Evolutionary conservation across 2,113 vertebrate genomes (phyloP).

Genomic region (Petroica traversi): DNA sequence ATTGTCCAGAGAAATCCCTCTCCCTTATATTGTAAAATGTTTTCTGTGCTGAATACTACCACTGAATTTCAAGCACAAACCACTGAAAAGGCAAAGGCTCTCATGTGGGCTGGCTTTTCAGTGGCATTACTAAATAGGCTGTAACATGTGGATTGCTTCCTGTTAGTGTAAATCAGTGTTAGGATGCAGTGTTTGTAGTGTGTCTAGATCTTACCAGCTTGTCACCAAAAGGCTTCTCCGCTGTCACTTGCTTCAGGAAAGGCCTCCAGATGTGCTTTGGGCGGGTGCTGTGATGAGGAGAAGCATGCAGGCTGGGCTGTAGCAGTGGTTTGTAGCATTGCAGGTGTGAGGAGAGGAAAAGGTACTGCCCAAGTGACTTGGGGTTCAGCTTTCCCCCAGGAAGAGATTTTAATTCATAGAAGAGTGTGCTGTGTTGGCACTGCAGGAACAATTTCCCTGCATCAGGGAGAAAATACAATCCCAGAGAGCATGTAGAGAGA

Average conservation of each 20-base stretch:
- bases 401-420: not conserved
- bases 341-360: not conserved
- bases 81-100: not conserved
- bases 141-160: not conserved
- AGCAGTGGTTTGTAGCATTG: not conserved
- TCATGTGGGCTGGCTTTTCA: not conserved
- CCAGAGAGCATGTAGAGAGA: not conserved
- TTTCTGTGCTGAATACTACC: not conserved
- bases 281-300: not conserved
- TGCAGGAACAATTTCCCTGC: not conserved
- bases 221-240: not conserved
- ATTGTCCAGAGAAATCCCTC: not conserved
- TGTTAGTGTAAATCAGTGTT: not conserved
- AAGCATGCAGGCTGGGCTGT: rapidly evolving
- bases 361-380: not conserved
- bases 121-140: not conserved
- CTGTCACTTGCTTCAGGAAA: not conserved
- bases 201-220: not conserved
- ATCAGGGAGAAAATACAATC: not conserved
- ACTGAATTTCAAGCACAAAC: not conserved
- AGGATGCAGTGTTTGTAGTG: not conserved
- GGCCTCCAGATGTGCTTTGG: not conserved
- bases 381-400: not conserved
- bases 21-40: not conserved
- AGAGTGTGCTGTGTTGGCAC: not conserved